Percentiles rank a stretch among this genome's conserved stretches.
Evolutionary conservation across 2,888 invertebrate species (phyloP).

Genomic region (Acrobasis suavella): DNA sequence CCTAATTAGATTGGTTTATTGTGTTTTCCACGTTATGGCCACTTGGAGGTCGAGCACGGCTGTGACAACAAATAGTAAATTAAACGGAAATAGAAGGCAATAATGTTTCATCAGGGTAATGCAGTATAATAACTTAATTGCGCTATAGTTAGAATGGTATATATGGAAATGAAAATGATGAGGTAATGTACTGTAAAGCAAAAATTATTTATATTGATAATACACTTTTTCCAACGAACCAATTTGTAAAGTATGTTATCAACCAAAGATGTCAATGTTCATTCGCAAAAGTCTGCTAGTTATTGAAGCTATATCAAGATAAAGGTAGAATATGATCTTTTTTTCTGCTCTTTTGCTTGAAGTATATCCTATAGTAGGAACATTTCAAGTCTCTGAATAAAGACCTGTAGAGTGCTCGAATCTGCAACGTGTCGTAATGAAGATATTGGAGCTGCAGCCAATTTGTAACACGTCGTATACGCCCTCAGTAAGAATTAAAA

Average conservation of each 20-base stretch:
- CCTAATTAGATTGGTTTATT: conserved; percentile 52
- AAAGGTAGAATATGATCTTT: too few relatives aligned
- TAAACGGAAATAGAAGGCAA: conserved; percentile 4
- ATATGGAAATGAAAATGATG: too few relatives aligned
- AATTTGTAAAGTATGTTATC: too few relatives aligned
- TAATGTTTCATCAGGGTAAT: conserved; percentile 8
- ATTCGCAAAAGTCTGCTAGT: too few relatives aligned
- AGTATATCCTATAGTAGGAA: too few relatives aligned
- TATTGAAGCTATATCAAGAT: too few relatives aligned
- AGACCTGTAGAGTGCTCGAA: not conserved
- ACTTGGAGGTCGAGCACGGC: not conserved
- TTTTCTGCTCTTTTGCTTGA: too few relatives aligned
- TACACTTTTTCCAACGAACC: too few relatives aligned
- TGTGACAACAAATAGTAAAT: not conserved
- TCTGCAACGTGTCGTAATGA: not conserved
- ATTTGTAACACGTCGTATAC: conserved; percentile 24
- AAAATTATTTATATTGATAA: too few relatives aligned
- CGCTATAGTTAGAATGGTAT: not conserved
- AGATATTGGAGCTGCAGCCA: conserved; percentile 10
- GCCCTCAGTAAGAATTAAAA: conserved; percentile 32
- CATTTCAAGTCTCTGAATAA: too few relatives aligned
- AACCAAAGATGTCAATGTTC: too few relatives aligned
- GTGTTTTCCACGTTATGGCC: conserved; percentile 25
- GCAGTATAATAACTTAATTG: not conserved
- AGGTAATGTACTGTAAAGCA: too few relatives aligned